Evolutionary conservation across 1,140 invertebrate genomes (phyloP).

Genomic region (Lanistes nyassanus): DNA sequence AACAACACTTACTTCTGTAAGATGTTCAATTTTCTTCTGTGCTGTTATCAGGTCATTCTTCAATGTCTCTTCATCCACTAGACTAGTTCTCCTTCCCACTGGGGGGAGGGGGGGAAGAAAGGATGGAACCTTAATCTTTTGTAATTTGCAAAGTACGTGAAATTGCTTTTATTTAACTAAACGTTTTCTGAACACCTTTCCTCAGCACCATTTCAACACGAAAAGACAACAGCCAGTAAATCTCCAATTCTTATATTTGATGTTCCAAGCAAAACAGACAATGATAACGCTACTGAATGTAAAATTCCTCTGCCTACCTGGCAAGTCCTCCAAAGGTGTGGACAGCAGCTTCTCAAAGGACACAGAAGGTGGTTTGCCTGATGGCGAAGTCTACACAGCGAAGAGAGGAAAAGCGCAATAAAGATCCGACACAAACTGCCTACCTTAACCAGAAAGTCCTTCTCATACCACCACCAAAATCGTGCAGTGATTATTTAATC

Average conservation of each 20-base stretch:
- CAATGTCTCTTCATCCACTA: constrained; percentile 48
- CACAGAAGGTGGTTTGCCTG: constrained; percentile 31
- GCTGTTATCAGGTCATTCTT: constrained; percentile 47
- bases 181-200: no score
- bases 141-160: background rate
- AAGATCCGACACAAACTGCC: no score
- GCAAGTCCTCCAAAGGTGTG: constrained; percentile 45
- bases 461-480: no score
- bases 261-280: background rate
- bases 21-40: constrained; percentile 58
- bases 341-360: constrained; percentile 62
- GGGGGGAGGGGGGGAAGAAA: background rate
- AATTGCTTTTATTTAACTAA: no score
- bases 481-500: no score
- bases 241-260: background rate
- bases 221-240: constrained; percentile 4
- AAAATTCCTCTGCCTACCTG: constrained; percentile 29
- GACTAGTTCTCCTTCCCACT: background rate
- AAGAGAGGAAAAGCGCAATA: constrained; percentile 6
- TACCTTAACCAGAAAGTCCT: no score
- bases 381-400: constrained; percentile 21
- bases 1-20: constrained; percentile 50
- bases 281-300: no score
- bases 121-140: background rate
- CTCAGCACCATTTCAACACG: no score